phyloP scores from a whole-genome alignment of 1,140 invertebrate genomes.

The Bradynema listronoti region DNA sequence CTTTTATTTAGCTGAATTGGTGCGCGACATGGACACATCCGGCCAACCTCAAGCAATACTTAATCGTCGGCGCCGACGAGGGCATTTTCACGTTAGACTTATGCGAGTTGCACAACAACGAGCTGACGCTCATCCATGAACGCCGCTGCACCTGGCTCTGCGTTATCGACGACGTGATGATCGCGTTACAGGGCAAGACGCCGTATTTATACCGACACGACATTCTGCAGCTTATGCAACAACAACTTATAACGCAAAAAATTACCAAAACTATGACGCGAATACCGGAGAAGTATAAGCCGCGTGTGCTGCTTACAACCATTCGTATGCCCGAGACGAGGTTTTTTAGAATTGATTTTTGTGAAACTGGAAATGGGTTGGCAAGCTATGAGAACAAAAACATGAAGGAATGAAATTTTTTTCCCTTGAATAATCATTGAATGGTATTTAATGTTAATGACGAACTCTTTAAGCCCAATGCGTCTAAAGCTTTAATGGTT shows the following conservation, averaged over 20 bases:
- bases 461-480: too few relatives aligned
- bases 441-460: slow-evolving; percentile 10
- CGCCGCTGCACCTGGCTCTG: slow-evolving; percentile 91
- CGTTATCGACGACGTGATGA: slow-evolving; percentile 92
- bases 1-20: too few relatives aligned
- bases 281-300: slow-evolving; percentile 86
- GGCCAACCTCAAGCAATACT: slow-evolving; percentile 30
- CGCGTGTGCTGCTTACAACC: slow-evolving; percentile 79
- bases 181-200: slow-evolving; percentile 61
- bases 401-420: too few relatives aligned
- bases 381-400: too few relatives aligned
- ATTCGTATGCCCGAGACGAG: slow-evolving; percentile 87
- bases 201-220: slow-evolving; percentile 90
- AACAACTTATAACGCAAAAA: slow-evolving; percentile 41
- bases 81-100: slow-evolving; percentile 95
- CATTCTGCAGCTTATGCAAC: slow-evolving; percentile 67
- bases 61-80: slow-evolving; percentile 90
- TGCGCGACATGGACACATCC: slow-evolving; percentile 96
- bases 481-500: too few relatives aligned
- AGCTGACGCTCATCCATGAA: slow-evolving; percentile 88
- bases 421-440: too few relatives aligned
- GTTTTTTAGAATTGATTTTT: slow-evolving; percentile 23
- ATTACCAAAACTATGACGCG: slow-evolving; percentile 68
- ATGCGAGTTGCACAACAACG: slow-evolving; percentile 92
- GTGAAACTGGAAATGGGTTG: neutral